These are phyloP conservation scores for Rhodophaea formosa DNA, from an alignment of 2,888 invertebrate species.

Conservation along the genomic window DNA sequence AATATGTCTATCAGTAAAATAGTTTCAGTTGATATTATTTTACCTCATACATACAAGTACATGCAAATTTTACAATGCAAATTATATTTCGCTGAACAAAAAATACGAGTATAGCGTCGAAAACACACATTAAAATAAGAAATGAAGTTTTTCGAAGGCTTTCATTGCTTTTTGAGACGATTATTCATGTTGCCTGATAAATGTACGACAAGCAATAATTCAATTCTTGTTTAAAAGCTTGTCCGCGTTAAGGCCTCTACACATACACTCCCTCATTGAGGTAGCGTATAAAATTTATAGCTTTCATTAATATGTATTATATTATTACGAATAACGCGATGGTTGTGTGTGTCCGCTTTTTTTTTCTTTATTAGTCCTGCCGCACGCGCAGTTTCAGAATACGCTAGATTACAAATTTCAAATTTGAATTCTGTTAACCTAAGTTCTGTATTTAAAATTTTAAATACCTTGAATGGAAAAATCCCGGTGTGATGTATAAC, in stretches of 20 bases:
- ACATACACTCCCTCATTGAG: constrained; percentile 40
- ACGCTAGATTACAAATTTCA: too few relatives aligned
- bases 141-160: constrained; percentile 75
- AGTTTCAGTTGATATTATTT: background rate
- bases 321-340: constrained; percentile 39
- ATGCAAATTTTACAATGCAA: background rate
- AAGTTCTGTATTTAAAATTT: too few relatives aligned
- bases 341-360: constrained; percentile 46
- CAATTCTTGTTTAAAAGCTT: constrained; percentile 70
- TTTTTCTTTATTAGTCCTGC: constrained; percentile 28
- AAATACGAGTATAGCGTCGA: constrained; percentile 46
- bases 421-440: too few relatives aligned
- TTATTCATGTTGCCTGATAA: constrained; percentile 74
- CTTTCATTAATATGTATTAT: constrained; percentile 55
- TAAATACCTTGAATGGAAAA: too few relatives aligned
- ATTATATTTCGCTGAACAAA: constrained; percentile 13
- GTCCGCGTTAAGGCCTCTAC: constrained; percentile 55
- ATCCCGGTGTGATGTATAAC: too few relatives aligned
- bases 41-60: background rate
- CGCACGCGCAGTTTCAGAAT: too few relatives aligned
- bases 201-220: constrained; percentile 75
- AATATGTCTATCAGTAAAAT: background rate
- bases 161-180: constrained; percentile 67
- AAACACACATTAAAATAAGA: constrained; percentile 73
- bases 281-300: constrained; percentile 55